Evolutionary conservation across 2,797 vertebrate species (phyloP).

Genomic region (Hydrophis major): DNA sequence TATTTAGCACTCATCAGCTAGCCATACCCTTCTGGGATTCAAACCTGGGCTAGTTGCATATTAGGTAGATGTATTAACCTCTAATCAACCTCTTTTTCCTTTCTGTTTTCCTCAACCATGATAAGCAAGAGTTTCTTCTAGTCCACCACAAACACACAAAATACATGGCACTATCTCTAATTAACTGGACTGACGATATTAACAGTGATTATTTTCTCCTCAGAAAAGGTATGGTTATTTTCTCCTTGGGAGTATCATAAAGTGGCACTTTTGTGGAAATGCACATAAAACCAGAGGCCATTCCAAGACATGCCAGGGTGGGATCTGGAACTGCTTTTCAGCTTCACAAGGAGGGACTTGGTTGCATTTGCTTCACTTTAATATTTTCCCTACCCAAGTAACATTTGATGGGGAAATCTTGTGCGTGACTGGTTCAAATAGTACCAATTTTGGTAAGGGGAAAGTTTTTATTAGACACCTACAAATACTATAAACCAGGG

Average conservation of each 20-base stretch:
- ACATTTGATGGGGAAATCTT: neutral
- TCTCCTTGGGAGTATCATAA: conserved; percentile 33
- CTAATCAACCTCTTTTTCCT: too few relatives aligned
- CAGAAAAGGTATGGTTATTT: conserved; percentile 24
- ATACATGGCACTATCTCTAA: neutral
- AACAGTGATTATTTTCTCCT: conserved; percentile 34
- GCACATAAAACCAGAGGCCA: neutral
- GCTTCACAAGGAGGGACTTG: neutral
- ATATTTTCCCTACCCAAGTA: neutral
- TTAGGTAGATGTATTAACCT: too few relatives aligned
- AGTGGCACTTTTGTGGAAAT: neutral
- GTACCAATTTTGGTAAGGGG: neutral
- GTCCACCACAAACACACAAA: neutral
- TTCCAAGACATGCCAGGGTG: neutral
- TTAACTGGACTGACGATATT: conserved; percentile 25
- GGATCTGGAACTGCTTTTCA: neutral
- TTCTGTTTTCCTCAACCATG: neutral
- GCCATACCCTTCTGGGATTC: too few relatives aligned
- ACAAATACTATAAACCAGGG: neutral
- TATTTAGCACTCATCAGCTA: too few relatives aligned
- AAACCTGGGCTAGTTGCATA: too few relatives aligned
- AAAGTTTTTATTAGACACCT: neutral
- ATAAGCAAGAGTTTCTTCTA: neutral
- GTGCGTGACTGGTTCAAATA: neutral
- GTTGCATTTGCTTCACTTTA: neutral